Percentiles rank a stretch among this genome's conserved stretches.
Conservation (phyloP, 2,888 invertebrate species). For the Exocentrus adspersus region DNA sequence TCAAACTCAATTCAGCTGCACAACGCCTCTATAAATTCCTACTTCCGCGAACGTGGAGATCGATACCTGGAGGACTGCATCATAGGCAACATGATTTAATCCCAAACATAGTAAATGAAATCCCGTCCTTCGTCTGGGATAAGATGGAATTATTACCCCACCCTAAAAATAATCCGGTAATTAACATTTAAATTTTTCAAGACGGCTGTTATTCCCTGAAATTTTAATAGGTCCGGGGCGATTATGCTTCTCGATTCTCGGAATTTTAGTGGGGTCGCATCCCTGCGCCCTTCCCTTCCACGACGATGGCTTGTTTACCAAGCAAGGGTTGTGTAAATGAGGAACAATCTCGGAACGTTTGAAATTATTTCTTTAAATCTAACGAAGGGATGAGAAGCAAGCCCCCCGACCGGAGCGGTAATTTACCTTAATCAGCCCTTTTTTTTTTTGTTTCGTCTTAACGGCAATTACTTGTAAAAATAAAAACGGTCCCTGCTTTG, state of each 20-base stretch:
- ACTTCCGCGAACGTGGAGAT: slow-evolving; percentile 55
- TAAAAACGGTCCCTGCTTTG: too few species aligned
- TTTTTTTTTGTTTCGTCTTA: background rate
- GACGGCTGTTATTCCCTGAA: slow-evolving; percentile 44
- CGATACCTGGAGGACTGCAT: too few species aligned
- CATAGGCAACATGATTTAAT: too few species aligned
- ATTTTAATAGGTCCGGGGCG: slow-evolving; percentile 48
- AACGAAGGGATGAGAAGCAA: slow-evolving; percentile 30
- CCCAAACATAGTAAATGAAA: background rate
- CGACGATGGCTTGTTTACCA: slow-evolving; percentile 44
- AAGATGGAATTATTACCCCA: slow-evolving; percentile 13
- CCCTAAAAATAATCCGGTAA: slow-evolving; percentile 36
- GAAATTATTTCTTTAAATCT: slow-evolving; percentile 38
- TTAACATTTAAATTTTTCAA: slow-evolving; percentile 46
- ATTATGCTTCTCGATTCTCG: slow-evolving; percentile 43
- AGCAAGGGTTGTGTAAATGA: slow-evolving; percentile 39
- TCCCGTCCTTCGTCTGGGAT: background rate
- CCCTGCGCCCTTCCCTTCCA: slow-evolving; percentile 29
- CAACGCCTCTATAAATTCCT: slow-evolving; percentile 57
- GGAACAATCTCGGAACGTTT: slow-evolving; percentile 38
- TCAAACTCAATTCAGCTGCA: slow-evolving; percentile 58
- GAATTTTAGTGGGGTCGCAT: slow-evolving; percentile 38
- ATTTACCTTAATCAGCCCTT: slow-evolving; percentile 17
- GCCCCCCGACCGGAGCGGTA: background rate
- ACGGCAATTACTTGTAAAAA: too few species aligned